Percentiles rank a stretch among this genome's conserved stretches.
Evolutionary conservation across 2,797 vertebrate genomes (phyloP).

Genomic region (Tadarida brasiliensis): DNA sequence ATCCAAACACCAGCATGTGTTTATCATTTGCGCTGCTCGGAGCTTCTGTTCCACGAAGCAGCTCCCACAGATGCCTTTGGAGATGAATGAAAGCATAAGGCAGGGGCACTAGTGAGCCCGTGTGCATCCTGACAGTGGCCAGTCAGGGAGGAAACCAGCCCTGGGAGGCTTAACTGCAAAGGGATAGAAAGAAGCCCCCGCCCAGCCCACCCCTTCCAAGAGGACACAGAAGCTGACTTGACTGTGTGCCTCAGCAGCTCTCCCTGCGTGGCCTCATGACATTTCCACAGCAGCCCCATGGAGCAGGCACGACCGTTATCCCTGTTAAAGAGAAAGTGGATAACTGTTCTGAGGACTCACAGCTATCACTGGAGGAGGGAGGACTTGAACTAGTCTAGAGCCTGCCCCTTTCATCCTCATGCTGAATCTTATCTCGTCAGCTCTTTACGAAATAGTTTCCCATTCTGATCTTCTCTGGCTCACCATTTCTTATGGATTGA

Average conservation of each 20-base stretch:
- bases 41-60: constrained; percentile 29
- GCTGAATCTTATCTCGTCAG: background rate
- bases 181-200: background rate
- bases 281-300: background rate
- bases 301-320: background rate
- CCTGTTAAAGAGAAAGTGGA: background rate
- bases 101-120: background rate
- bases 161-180: background rate
- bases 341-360: background rate
- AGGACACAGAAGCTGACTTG: background rate
- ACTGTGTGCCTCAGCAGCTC: no score
- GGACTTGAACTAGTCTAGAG: background rate
- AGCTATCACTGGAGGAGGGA: background rate
- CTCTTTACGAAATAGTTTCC: background rate
- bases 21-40: constrained; percentile 21
- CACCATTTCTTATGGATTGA: background rate
- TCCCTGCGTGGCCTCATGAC: accelerated
- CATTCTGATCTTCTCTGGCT: background rate
- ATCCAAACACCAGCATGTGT: constrained; percentile 66
- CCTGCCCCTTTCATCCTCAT: background rate
- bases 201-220: background rate
- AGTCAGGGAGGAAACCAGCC: background rate
- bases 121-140: accelerated
- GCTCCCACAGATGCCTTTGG: constrained; percentile 29
- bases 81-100: background rate